Conservation (phyloP, 2,113 vertebrate genomes). For the Elephantulus edwardii region DNA sequence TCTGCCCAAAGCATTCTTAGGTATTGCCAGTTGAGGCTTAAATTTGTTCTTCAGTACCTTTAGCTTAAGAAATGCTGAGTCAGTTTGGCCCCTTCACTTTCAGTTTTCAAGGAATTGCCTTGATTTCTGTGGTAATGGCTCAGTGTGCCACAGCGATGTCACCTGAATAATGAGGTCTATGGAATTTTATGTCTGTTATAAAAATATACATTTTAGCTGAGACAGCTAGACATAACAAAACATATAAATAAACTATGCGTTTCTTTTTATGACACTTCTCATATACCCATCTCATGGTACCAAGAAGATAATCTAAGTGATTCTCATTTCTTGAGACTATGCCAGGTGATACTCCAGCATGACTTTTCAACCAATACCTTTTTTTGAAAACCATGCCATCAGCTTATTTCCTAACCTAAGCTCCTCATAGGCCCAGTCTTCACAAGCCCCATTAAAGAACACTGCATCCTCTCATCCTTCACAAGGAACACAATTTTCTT, state of each 20-base stretch:
- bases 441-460: background rate
- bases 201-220: background rate
- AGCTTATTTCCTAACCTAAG: background rate
- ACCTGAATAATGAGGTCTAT: background rate
- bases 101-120: background rate
- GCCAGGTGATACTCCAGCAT: background rate
- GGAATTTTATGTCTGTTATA: background rate
- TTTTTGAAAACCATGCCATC: background rate
- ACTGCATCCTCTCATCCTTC: too few relatives aligned
- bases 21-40: too few relatives aligned
- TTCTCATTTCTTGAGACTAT: background rate
- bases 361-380: background rate
- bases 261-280: background rate
- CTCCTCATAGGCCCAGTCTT: fast-evolving
- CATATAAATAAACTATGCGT: background rate
- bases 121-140: background rate
- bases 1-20: too few relatives aligned
- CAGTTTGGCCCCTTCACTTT: too few relatives aligned
- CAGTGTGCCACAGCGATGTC: background rate
- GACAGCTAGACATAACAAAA: background rate
- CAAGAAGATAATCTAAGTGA: background rate
- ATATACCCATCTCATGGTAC: background rate
- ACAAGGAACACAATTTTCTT: background rate
- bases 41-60: too few relatives aligned
- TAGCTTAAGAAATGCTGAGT: too few relatives aligned